A percentile compares a stretch with the other conserved stretches of the same genome.
These are phyloP conservation scores for Nibea coibor DNA, from an alignment of 2,113 vertebrate species.

Conservation along the genomic window DNA sequence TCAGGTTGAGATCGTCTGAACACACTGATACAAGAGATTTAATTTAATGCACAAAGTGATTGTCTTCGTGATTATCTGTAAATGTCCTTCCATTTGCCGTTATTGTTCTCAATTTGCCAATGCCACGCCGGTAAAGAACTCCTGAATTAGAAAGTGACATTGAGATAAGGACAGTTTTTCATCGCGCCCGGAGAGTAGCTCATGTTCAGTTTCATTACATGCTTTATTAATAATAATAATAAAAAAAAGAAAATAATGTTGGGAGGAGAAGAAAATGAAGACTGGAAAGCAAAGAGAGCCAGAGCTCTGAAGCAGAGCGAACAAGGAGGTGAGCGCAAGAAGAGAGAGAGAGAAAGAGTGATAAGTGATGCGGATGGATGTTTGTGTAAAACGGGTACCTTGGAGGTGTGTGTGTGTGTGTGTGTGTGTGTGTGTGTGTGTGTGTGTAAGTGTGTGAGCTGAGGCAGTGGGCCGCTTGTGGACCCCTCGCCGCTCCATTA, in stretches of 20 bases:
- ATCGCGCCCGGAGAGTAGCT: not conserved
- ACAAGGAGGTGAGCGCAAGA: not conserved
- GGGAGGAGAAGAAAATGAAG: not conserved
- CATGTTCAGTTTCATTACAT: not conserved
- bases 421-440: not conserved
- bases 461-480: not conserved
- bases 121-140: not conserved
- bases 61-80: not conserved
- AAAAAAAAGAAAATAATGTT: not conserved
- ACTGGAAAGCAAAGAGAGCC: not conserved
- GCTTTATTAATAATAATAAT: not conserved
- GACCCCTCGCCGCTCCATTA: slow-evolving; percentile 41
- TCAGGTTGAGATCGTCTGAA: not conserved
- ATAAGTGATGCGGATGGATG: slow-evolving; percentile 43
- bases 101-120: not conserved
- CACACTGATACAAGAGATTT: not conserved
- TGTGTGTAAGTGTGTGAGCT: not conserved
- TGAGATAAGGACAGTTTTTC: not conserved
- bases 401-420: not conserved
- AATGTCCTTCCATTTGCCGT: not conserved
- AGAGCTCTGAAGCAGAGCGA: no score
- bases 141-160: not conserved
- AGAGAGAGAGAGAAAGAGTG: not conserved
- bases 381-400: slow-evolving; percentile 2
- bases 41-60: not conserved